Evolutionary conservation across 1,140 invertebrate genomes (phyloP).

Genomic region (Prorops nasuta): DNA sequence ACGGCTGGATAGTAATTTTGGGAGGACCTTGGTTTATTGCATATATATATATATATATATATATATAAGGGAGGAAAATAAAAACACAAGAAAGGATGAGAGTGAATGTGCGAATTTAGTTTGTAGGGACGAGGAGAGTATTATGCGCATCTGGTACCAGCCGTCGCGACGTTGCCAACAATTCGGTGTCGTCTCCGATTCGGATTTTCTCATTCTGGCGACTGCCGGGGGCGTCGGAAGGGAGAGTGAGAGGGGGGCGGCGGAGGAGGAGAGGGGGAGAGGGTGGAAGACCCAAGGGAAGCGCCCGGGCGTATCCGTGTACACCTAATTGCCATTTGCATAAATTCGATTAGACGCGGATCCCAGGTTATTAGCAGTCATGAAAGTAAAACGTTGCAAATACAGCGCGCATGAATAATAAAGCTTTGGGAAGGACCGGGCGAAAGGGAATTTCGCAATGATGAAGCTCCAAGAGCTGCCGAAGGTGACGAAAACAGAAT

Average conservation of each 20-base stretch:
- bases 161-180: too few species aligned
- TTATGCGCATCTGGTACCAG: too few species aligned
- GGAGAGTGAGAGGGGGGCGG: background rate
- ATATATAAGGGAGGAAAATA: too few species aligned
- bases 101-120: too few species aligned
- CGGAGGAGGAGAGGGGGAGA: background rate
- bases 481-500: slow-evolving; percentile 9
- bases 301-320: slow-evolving; percentile 19
- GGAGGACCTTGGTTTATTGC: too few species aligned
- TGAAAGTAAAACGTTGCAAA: slow-evolving; percentile 42
- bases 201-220: background rate
- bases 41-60: too few species aligned
- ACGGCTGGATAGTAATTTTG: too few species aligned
- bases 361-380: slow-evolving; percentile 38
- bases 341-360: slow-evolving; percentile 41
- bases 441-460: too few species aligned
- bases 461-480: too few species aligned
- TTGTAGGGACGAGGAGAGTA: too few species aligned
- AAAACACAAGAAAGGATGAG: too few species aligned
- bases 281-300: background rate
- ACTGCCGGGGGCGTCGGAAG: too few species aligned
- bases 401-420: slow-evolving; percentile 38
- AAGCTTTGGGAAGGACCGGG: slow-evolving; percentile 17
- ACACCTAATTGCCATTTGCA: slow-evolving; percentile 41
- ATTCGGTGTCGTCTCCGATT: background rate